Evolutionary conservation across 2,797 vertebrate species (phyloP), one percentile per base, ranked within the genome.

Genomic region (Spinibarbus caldwelli): DNA sequence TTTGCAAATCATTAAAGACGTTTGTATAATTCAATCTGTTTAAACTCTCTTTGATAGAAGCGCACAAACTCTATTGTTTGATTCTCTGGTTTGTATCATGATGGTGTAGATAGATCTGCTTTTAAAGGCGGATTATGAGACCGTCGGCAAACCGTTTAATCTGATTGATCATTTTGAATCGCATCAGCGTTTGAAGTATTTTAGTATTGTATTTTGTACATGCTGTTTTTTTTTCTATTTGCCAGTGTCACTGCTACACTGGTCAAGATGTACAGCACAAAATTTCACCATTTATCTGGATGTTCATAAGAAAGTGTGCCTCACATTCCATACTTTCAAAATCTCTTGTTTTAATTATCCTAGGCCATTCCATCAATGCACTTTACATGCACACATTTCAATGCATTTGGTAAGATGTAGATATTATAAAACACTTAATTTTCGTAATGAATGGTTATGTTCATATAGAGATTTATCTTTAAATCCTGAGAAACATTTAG

Each of bases 231-330:
- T 21, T 38, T 59, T 36, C 23, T 34, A 54, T 38, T 23, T n/a
- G 12, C 36, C 5, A 49, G 15, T 29, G n/a, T 72, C 67, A 57
- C 21, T 0, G n/a, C 68, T 59, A 47, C 7, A 17, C 21, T 36
- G 23, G 8, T 76, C 57, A 75, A 52, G 21, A 38, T 67, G 43
- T 36, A 67, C 57, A 67, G 59, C 23, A 76, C 45, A 52, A 34
- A 8, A 41, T 49, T 9, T 29, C 2, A 54, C 14, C 8, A 80
- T 36, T 64, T 66, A 3, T 10, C 29, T 34, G 4, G 21, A n/a
- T 49, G 31, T 26, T 76, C 36, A 43, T 76, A 79, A 47, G 59
- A 79, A 66, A 62, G 75, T 57, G 47, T 77, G 47, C 75, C 52
- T 73, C 38, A 15, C 79, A 64, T 47, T 64, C 26, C 66, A 57